Conservation (phyloP, 2,888 invertebrate species). For the Tetrapedia diversipes region DNA sequence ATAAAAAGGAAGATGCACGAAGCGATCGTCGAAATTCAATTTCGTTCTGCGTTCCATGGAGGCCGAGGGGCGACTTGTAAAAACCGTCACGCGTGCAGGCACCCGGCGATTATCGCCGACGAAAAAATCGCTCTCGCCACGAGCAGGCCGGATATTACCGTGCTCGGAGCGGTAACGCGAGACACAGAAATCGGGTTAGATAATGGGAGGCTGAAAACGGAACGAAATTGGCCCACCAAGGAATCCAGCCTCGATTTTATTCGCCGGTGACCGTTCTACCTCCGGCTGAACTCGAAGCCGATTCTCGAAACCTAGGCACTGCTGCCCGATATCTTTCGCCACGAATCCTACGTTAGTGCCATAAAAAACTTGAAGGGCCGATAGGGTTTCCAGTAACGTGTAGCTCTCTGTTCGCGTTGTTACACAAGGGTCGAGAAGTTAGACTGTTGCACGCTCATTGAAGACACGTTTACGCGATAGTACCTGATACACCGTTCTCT, state of each 20-base stretch:
- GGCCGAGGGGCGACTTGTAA: conserved; percentile 25
- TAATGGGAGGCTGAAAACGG: conserved; percentile 53
- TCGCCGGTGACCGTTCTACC: conserved; percentile 25
- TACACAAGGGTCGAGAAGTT: conserved; percentile 6
- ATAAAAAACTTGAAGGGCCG: conserved; percentile 57
- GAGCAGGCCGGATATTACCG: conserved; percentile 15
- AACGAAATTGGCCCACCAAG: conserved; percentile 63
- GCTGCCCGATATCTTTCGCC: conserved; percentile 30
- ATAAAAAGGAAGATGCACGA: conserved; percentile 48
- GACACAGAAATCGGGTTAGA: conserved; percentile 50
- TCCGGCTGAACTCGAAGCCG: conserved; percentile 21
- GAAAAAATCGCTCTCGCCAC: conserved; percentile 6
- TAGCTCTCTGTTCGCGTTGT: not conserved
- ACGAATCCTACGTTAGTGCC: not conserved
- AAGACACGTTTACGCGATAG: too few species aligned
- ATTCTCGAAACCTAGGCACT: conserved; percentile 29
- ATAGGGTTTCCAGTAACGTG: conserved; percentile 54
- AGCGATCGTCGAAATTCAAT: conserved; percentile 47
- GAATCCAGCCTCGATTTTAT: conserved; percentile 39
- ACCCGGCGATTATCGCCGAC: conserved; percentile 35
- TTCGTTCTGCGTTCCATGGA: conserved; percentile 18
- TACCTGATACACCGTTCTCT: too few species aligned
- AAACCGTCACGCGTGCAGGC: conserved; percentile 33
- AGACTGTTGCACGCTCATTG: too few species aligned
- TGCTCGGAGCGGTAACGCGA: conserved; percentile 31